Base-by-base conservation (phyloP, 2,113 vertebrate genomes). In the Phalacrocorax pelagicus region DNA sequence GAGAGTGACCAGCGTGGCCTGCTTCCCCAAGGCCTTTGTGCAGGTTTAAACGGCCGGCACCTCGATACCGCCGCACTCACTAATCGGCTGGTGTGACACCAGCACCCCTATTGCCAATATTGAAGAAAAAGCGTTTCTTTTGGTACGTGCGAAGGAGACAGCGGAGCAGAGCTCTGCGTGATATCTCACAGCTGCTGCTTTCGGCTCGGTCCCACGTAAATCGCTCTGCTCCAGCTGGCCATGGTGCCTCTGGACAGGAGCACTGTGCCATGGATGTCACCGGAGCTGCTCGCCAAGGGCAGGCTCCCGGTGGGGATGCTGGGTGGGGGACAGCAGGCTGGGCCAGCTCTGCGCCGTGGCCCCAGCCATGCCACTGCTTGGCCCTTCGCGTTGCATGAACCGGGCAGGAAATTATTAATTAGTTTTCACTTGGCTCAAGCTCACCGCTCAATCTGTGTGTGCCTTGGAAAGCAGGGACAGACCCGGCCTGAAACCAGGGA, bases 31-130 rank as follows among this genome's bases (percentile, higher is more conserved):
- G 38, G 40, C n/a, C 74, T 71, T 22, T 58, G 63, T 30, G 81
- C 2, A 4, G 40, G 21, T 29, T 66, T 54, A 1, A 5, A 6
- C 2, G 29, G 26, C 57, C 2, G 3, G 1, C 0, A 23, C 4
- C 0, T 1, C 10, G 26, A 16, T 67, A 46, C 11, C 42, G 4
- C 22, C 11, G 18, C 6, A 0, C 49, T n/a, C n/a, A 0, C 21
- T 1, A 3, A 21, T 18, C 8, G 2, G 2, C 86, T 23, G 27
- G 4, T 38, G 34, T 11, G 57, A 85, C 83, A 52, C 22, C 67
- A 78, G 47, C 72, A n/a, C 11, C 42, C 27, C 59, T 52, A 30
- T 2, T 70, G 77, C 67, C 62, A 38, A 4, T 20, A 20, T 1
- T 10, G 58, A n/a, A 38, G 73, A 57, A 65, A 14, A 77, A 62